Conservation (phyloP, 2,113 vertebrate species). For the Tyto alba region DNA sequence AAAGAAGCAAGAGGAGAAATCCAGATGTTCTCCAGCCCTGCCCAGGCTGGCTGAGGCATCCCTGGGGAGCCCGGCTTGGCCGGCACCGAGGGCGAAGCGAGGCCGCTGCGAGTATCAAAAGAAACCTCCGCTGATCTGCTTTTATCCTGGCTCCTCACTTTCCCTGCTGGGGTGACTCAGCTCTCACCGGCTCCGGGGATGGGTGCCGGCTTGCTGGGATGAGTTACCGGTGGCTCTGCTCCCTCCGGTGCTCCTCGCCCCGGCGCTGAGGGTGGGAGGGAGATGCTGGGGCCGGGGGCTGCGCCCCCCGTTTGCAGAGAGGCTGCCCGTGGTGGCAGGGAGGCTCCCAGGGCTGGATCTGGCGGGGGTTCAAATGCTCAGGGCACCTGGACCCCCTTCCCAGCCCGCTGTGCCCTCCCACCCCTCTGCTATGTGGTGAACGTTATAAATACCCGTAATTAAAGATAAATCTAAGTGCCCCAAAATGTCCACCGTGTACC, state of each 20-base stretch:
- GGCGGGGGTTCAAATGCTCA: not conserved
- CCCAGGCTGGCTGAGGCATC: not conserved
- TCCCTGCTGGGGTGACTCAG: not conserved
- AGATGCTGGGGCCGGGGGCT: not conserved
- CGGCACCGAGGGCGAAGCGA: not conserved
- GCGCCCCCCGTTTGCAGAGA: accelerated
- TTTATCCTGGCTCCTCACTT: not conserved
- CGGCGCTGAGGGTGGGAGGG: not conserved
- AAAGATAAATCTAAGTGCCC: not conserved
- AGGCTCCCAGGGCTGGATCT: not conserved
- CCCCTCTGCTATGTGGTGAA: accelerated
- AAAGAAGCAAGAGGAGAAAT: not conserved
- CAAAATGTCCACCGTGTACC: accelerated
- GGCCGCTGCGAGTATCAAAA: not conserved
- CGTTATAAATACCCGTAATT: not conserved
- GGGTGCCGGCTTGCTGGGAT: not conserved
- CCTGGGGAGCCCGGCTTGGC: not conserved
- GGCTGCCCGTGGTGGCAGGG: not conserved
- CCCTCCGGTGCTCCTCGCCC: not conserved
- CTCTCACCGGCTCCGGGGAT: not conserved
- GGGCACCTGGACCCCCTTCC: accelerated
- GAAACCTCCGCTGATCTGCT: not conserved
- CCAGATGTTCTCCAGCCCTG: not conserved
- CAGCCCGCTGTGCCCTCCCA: not conserved
- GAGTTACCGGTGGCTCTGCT: not conserved